Percentiles rank a stretch among this genome's conserved stretches.
Evolutionary conservation across 1,140 invertebrate genomes (phyloP).

Genomic region (Popillia japonica): DNA sequence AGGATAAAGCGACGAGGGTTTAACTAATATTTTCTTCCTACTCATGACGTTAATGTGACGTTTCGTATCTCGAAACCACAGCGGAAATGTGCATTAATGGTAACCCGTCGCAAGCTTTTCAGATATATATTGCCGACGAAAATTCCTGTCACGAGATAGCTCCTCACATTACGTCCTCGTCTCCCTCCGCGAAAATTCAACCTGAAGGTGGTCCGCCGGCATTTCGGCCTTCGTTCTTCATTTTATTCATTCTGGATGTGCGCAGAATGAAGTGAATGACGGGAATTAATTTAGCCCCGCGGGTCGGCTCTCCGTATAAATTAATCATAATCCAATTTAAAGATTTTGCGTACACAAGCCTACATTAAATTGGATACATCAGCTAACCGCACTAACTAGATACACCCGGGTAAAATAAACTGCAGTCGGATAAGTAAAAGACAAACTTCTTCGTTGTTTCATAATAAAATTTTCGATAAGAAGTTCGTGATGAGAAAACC

Average conservation of each 20-base stretch:
- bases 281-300: slow-evolving; percentile 17
- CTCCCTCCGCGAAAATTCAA: neutral
- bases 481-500: slow-evolving; percentile 15
- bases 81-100: neutral
- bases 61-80: neutral
- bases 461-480: slow-evolving; percentile 7
- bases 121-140: neutral
- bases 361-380: slow-evolving; percentile 4
- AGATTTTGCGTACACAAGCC: slow-evolving; percentile 22
- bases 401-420: too few relatives aligned
- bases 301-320: slow-evolving; percentile 15
- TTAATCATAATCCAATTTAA: slow-evolving; percentile 33
- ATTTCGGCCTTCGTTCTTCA: too few relatives aligned
- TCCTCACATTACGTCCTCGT: neutral
- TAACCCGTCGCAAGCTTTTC: neutral
- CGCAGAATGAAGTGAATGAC: neutral
- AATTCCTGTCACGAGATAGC: neutral
- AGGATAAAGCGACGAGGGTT: neutral
- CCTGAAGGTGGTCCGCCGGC: neutral
- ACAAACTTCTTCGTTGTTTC: slow-evolving; percentile 14
- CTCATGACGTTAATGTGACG: neutral
- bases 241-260: slow-evolving; percentile 1
- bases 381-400: neutral
- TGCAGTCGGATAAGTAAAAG: neutral
- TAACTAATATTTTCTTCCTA: slow-evolving; percentile 21